Evolutionary conservation across 2,797 vertebrate species (phyloP).

Genomic region (Podarcis siculus): DNA sequence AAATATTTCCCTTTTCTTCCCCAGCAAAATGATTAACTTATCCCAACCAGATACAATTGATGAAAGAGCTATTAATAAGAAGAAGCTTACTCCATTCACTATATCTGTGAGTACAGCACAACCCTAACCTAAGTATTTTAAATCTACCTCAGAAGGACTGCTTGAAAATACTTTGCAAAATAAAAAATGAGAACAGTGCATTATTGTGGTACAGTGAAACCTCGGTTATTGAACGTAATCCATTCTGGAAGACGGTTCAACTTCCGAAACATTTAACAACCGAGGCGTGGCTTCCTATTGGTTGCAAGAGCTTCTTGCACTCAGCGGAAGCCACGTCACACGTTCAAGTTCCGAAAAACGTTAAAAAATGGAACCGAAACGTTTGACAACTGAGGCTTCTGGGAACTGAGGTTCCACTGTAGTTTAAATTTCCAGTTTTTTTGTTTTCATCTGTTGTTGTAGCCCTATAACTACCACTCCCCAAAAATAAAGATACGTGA

Average conservation of each 20-base stretch:
- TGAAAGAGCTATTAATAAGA: conserved; percentile 96
- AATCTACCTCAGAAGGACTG: background rate
- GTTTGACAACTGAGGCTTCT: too few relatives aligned
- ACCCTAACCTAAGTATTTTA: background rate
- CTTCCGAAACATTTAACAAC: too few relatives aligned
- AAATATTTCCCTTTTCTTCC: conserved; percentile 56
- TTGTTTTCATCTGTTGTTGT: background rate
- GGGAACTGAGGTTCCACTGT: too few relatives aligned
- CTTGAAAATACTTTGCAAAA: background rate
- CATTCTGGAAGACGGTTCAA: too few relatives aligned
- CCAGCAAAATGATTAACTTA: conserved; percentile 97
- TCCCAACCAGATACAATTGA: conserved; percentile 97
- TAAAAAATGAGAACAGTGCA: background rate
- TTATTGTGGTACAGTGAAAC: too few relatives aligned
- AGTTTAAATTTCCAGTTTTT: background rate
- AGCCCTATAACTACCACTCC: background rate
- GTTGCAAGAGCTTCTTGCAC: too few relatives aligned
- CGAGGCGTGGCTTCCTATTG: too few relatives aligned
- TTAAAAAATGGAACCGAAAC: too few relatives aligned
- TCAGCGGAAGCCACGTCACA: too few relatives aligned
- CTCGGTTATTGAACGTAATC: too few relatives aligned
- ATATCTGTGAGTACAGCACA: conserved; percentile 87
- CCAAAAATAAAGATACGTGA: background rate
- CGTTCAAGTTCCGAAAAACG: too few relatives aligned
- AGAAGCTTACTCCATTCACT: conserved; percentile 92